Evolutionary conservation across 2,888 invertebrate species (phyloP).

Genomic region (Dryobotodes eremita): DNA sequence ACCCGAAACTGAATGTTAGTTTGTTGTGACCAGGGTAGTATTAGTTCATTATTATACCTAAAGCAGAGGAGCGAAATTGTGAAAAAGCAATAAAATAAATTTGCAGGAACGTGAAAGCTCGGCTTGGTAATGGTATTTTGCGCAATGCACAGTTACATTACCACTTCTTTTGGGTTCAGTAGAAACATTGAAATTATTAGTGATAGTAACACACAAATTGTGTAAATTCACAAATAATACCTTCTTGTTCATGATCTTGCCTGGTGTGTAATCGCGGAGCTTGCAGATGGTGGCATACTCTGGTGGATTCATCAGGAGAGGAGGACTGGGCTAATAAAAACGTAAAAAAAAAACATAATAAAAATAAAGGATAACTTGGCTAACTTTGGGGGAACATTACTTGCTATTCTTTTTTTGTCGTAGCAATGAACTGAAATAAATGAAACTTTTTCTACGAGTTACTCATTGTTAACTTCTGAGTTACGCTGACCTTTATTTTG

Average conservation of each 20-base stretch:
- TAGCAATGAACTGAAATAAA: neutral
- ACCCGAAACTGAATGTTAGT: neutral
- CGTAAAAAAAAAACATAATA: conserved; percentile 48
- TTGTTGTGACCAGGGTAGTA: neutral
- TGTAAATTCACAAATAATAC: conserved; percentile 68
- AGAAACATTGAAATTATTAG: conserved; percentile 37
- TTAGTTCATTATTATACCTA: neutral
- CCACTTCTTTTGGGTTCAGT: neutral
- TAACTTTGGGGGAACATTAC: neutral
- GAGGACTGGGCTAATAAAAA: conserved; percentile 57
- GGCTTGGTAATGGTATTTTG: neutral
- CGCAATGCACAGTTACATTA: neutral
- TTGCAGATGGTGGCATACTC: conserved; percentile 82
- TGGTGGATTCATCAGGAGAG: conserved; percentile 70
- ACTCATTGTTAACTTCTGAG: neutral
- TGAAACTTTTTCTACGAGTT: neutral
- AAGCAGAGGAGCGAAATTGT: neutral
- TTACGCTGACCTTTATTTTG: neutral
- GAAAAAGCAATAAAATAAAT: neutral
- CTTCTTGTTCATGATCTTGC: conserved; percentile 74
- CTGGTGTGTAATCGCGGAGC: conserved; percentile 72
- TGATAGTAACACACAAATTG: conserved; percentile 38
- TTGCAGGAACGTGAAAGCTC: neutral
- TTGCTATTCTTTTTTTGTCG: neutral
- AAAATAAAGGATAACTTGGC: conserved; percentile 37